phyloP scores from a whole-genome alignment of 1,140 invertebrate genomes.

The Dryas iulia region DNA sequence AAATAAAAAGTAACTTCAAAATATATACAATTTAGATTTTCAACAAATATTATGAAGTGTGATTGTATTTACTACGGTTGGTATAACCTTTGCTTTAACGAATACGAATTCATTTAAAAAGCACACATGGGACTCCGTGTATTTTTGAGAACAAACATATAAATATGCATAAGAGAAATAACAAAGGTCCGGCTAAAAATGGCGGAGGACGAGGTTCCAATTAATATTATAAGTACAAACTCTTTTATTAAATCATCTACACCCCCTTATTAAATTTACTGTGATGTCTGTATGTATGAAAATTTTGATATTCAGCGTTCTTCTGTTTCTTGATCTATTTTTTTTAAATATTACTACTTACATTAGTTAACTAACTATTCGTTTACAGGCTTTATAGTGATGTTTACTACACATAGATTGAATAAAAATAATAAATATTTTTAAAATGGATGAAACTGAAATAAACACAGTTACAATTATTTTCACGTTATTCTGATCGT shows the following conservation, averaged over 20 bases:
- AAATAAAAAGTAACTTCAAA: too few relatives aligned
- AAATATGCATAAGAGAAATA: conserved; percentile 77
- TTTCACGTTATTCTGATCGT: too few relatives aligned
- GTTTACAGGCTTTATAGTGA: too few relatives aligned
- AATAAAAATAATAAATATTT: too few relatives aligned
- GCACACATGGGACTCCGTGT: conserved; percentile 54
- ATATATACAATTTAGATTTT: background rate
- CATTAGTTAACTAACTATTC: background rate
- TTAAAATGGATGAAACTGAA: too few relatives aligned
- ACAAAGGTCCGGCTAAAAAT: conserved; percentile 57
- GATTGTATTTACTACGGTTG: conserved; percentile 12
- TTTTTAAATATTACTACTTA: background rate
- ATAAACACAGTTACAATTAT: too few relatives aligned
- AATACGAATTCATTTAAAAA: conserved; percentile 54
- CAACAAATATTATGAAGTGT: background rate
- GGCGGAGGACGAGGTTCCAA: conserved; percentile 49
- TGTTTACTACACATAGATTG: too few relatives aligned
- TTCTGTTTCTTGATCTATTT: too few relatives aligned
- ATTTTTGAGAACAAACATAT: conserved; percentile 69
- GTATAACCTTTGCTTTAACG: conserved; percentile 31
- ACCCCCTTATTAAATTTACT: background rate
- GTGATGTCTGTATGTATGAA: conserved; percentile 4
- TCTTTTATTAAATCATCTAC: conserved; percentile 74
- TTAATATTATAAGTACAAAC: conserved; percentile 70
- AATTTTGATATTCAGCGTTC: background rate